Base-by-base conservation (phyloP, 2,797 vertebrate species). In the Capromys pilorides region DNA sequence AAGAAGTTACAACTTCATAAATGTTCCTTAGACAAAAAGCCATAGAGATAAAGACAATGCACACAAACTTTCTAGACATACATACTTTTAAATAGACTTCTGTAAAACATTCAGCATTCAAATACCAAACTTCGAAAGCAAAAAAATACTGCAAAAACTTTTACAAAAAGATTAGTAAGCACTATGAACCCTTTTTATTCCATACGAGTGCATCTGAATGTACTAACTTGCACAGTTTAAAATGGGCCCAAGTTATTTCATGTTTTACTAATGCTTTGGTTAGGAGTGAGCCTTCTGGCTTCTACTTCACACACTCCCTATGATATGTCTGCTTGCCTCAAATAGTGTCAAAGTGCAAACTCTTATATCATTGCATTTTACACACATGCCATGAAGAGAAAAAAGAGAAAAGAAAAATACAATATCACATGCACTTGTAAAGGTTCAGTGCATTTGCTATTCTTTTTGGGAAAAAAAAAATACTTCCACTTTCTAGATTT, bases 351-450 rank as follows among this genome's bases (percentile, higher is more conserved):
- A 66, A 95, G 33, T 85, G 33, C 82, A 93, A 36, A 73, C 84
- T 26, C 57, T 94, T 94, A 96, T 81, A 94, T 89, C 61, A 92
- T 84, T 95, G 71, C 18, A 86, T 96, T 96, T 95, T 93, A 85
- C 1, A 49, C 92, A 92, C 5, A 91, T 6, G 45, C 6, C 26
- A 45, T 28, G 33, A 45, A 78, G 67, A 57, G 49, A 51, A 57
- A 87, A 39, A 33, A 7, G 78, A 39, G n/a, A 57, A 79, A 21
- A 79, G 16, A 86, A 69, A 75, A 88, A 45, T 77, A 86, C 19
- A 96, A 86, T 91, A 69, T 59, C 49, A 45, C 5, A 57, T 16
- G 22, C 81, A 45, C 49, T 90, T 97, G 5, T 45, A 95, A 96
- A 94, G 59, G 4, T 77, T 94, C 79, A 88, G 49, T 88, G 49